These are phyloP conservation scores for Cacoxenus indagator DNA, from an alignment of 2,888 invertebrate species.

Conservation along the genomic window DNA sequence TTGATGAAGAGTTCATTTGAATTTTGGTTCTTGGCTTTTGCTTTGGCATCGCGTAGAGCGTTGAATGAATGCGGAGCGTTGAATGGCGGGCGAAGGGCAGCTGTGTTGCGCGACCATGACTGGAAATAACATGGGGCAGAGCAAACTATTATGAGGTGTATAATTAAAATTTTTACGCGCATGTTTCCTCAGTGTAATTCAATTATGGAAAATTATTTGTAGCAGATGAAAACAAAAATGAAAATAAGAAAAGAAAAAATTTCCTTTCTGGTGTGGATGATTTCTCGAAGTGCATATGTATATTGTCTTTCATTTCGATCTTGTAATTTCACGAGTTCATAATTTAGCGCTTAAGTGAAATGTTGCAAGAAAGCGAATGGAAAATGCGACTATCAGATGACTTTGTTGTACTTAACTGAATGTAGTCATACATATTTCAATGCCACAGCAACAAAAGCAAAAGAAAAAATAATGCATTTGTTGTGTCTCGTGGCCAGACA, in stretches of 20 bases:
- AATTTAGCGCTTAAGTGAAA: background rate
- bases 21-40: conserved; percentile 1
- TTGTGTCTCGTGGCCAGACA: background rate
- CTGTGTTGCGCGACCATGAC: background rate
- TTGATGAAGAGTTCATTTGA: conserved; percentile 45
- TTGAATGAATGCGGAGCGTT: background rate
- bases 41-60: background rate
- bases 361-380: background rate
- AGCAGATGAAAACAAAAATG: conserved; percentile 39
- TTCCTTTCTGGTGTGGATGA: too few relatives aligned
- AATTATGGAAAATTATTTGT: conserved; percentile 62
- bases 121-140: background rate
- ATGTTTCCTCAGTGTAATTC: conserved; percentile 56
- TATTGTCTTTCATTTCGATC: background rate
- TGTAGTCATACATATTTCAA: background rate
- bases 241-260: too few relatives aligned
- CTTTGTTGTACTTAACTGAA: background rate
- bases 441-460: background rate
- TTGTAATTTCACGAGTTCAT: background rate
- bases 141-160: conserved; percentile 65
- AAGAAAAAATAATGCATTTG: background rate
- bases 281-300: too few relatives aligned
- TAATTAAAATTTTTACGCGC: conserved; percentile 63
- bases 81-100: background rate
- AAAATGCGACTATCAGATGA: background rate